phyloP scores from a whole-genome alignment of 2,888 invertebrate genomes.

The Euspilapteryx auroguttella region DNA sequence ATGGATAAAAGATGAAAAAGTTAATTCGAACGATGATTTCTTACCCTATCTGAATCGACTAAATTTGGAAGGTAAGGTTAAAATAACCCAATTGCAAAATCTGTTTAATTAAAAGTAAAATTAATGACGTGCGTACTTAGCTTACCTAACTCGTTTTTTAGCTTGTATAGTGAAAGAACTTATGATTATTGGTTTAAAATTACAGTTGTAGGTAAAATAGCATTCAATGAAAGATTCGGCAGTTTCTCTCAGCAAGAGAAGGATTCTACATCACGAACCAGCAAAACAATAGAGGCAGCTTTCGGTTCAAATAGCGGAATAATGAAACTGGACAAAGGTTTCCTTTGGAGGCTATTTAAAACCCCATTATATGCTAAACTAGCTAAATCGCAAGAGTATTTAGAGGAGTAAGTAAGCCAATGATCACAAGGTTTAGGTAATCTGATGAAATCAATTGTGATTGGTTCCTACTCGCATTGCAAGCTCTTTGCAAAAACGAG shows the following conservation, averaged over 20 bases:
- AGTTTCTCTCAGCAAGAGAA: constrained; percentile 67
- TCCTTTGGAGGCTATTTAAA: constrained; percentile 71
- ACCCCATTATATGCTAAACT: constrained; percentile 75
- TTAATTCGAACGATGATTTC: constrained; percentile 56
- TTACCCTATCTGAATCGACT: constrained; percentile 70
- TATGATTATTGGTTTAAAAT: no score
- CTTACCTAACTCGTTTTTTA: no score
- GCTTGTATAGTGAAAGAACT: not conserved
- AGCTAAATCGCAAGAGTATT: constrained; percentile 66
- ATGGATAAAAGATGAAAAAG: constrained; percentile 24
- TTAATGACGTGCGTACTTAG: no score
- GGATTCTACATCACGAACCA: constrained; percentile 61
- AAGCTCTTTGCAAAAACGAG: no score
- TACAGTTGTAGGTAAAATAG: constrained; percentile 73
- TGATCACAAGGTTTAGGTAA: not conserved
- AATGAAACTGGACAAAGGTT: constrained; percentile 70
- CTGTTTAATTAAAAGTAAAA: no score
- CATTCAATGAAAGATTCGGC: constrained; percentile 70
- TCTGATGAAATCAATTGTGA: not conserved
- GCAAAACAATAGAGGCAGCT: constrained; percentile 71
- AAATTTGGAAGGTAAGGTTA: constrained; percentile 79
- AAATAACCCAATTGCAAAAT: no score
- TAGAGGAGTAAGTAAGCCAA: constrained; percentile 58
- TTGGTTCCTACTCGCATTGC: no score
- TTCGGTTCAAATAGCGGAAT: constrained; percentile 72